These are phyloP conservation scores for Plectropomus leopardus DNA, from an alignment of 2,113 vertebrate species.

Conservation along the genomic window DNA sequence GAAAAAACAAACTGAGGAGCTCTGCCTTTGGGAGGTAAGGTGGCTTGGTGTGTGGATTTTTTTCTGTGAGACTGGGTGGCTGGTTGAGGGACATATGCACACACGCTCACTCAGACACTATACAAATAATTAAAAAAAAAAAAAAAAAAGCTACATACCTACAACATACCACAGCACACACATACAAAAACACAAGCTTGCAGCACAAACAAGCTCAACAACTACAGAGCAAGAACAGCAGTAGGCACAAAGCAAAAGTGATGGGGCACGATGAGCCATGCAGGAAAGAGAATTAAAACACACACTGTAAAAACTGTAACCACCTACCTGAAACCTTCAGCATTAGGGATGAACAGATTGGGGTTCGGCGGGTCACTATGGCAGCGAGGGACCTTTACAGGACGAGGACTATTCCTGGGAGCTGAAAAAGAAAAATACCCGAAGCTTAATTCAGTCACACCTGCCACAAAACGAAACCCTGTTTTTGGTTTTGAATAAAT, in stretches of 20 bases:
- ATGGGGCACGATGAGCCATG: constrained; percentile 50
- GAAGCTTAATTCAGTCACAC: constrained; percentile 1
- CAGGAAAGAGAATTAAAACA: constrained; percentile 38
- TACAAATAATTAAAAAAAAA: background rate
- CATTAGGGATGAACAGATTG: constrained; percentile 93
- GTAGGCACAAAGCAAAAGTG: constrained; percentile 34
- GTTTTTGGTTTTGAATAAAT: background rate
- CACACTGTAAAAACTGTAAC: background rate
- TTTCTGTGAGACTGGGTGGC: constrained; percentile 38
- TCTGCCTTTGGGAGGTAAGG: constrained; percentile 46
- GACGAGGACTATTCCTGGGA: constrained; percentile 95
- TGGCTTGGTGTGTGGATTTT: constrained; percentile 32
- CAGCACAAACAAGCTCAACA: constrained; percentile 18
- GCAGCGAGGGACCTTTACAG: constrained; percentile 96
- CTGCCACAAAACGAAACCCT: background rate
- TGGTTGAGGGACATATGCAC: constrained; percentile 36
- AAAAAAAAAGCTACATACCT: background rate
- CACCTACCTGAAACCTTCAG: constrained; percentile 94
- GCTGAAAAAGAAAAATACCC: constrained; percentile 76
- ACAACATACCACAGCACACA: constrained; percentile 18
- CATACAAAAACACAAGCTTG: constrained; percentile 22
- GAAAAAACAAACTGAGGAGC: constrained; percentile 89
- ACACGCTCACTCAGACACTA: constrained; percentile 12
- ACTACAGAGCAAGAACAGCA: constrained; percentile 33
- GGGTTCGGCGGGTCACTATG: constrained; percentile 99